These are phyloP conservation scores for Fukomys damarensis DNA, from an alignment of 2,113 vertebrate genomes.

Conservation along the genomic window DNA sequence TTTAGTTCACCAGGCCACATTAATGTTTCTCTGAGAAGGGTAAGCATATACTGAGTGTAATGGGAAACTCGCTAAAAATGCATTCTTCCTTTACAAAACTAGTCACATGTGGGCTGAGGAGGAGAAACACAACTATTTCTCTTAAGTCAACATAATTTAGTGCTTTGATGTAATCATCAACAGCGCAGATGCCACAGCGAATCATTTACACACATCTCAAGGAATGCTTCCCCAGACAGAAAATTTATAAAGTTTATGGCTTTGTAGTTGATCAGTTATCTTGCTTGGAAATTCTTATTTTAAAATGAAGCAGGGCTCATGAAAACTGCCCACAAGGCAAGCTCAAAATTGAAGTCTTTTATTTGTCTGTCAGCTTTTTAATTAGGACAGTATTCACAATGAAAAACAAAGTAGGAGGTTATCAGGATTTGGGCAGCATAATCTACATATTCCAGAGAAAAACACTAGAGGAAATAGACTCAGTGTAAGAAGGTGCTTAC, in stretches of 20 bases:
- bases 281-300: constrained; percentile 36
- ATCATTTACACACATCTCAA: constrained; percentile 80
- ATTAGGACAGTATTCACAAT: neutral
- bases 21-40: constrained; percentile 42
- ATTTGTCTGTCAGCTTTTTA: constrained; percentile 26
- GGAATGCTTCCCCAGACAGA: constrained; percentile 68
- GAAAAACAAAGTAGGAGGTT: neutral
- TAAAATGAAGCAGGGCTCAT: neutral
- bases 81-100: constrained; percentile 85
- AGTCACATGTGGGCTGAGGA: constrained; percentile 82
- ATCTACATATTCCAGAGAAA: neutral
- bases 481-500: neutral
- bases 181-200: constrained; percentile 80
- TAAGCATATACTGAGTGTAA: constrained; percentile 73
- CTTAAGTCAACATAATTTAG: constrained; percentile 78
- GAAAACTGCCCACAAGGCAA: neutral
- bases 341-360: constrained; percentile 46
- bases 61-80: constrained; percentile 84
- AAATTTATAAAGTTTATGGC: constrained; percentile 46
- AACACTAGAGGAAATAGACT: neutral
- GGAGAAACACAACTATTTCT: constrained; percentile 82
- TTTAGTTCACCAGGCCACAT: neutral
- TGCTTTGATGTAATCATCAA: constrained; percentile 83
- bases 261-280: neutral
- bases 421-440: neutral